Percentiles rank a stretch among this genome's conserved stretches.
phyloP scores from a whole-genome alignment of 2,888 invertebrate genomes.

The Leptinotarsa haldemani region DNA sequence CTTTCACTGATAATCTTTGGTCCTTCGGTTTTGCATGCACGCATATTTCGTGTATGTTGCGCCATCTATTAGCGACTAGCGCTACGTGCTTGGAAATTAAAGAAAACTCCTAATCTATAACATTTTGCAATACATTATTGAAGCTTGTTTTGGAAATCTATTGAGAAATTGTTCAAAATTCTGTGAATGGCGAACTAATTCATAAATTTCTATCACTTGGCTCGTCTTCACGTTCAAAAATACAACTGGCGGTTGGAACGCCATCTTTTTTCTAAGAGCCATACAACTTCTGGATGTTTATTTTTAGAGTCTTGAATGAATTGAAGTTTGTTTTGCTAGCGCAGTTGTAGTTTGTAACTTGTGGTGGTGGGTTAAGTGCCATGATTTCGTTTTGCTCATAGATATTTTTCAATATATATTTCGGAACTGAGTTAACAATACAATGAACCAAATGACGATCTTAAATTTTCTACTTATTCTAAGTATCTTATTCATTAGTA shows the following conservation, averaged over 20 bases:
- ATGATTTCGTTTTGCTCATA: constrained; percentile 30
- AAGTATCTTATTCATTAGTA: constrained; percentile 29
- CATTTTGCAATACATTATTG: too few relatives aligned
- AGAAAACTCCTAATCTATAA: too few relatives aligned
- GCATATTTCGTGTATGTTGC: neutral
- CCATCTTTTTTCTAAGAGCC: neutral
- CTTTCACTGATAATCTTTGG: too few relatives aligned
- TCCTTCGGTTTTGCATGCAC: too few relatives aligned
- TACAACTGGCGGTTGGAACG: too few relatives aligned
- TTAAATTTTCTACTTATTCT: constrained; percentile 25
- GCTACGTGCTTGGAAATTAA: neutral
- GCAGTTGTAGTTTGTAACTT: neutral
- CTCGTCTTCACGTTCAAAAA: too few relatives aligned
- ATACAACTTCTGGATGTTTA: neutral
- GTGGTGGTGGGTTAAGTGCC: constrained; percentile 25
- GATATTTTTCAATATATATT: constrained; percentile 32
- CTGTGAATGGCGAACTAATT: too few relatives aligned
- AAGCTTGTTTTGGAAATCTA: too few relatives aligned
- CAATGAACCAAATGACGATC: constrained; percentile 27
- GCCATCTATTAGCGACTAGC: neutral
- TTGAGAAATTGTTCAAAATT: too few relatives aligned
- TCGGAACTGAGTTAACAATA: constrained; percentile 21
- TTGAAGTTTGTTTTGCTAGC: neutral
- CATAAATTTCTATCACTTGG: too few relatives aligned
- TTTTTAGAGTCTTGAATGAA: neutral